Evolutionary conservation across 2,113 vertebrate species (phyloP).

Genomic region (Amazona guildingii): DNA sequence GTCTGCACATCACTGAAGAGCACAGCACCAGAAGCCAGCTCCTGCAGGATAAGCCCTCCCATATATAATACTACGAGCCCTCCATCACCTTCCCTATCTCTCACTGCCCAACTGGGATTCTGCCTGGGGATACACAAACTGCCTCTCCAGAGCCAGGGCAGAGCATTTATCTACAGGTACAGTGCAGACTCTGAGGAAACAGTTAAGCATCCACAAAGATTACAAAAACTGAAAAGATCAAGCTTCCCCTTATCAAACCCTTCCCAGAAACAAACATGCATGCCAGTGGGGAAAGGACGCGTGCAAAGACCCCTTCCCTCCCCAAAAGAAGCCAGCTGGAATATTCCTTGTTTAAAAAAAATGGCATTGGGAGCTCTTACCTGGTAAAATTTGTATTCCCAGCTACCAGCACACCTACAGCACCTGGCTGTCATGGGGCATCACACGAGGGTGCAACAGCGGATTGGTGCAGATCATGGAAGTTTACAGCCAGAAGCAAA

Average conservation of each 20-base stretch:
- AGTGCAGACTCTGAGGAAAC: not conserved
- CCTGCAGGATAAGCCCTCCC: not conserved
- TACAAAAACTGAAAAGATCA: not conserved
- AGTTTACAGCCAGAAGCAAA: conserved; percentile 39
- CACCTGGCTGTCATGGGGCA: conserved; percentile 43
- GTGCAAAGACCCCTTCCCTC: not conserved
- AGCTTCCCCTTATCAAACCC: not conserved
- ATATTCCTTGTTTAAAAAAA: not conserved
- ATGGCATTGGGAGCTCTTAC: conserved; percentile 15
- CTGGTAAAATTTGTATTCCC: conserved; percentile 32
- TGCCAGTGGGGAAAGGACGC: not conserved
- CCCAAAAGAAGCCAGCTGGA: not conserved
- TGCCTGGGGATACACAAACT: rapidly evolving
- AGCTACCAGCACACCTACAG: conserved; percentile 47
- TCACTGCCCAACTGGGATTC: rapidly evolving
- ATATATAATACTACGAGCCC: not conserved
- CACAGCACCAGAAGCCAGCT: not conserved
- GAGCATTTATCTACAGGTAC: not conserved
- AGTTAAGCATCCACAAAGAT: not conserved
- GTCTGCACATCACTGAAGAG: rapidly evolving
- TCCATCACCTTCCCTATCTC: not conserved
- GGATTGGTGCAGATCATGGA: conserved; percentile 40
- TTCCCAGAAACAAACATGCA: not conserved
- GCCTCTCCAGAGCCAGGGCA: not conserved
- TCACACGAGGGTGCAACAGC: not conserved